Base-by-base conservation (phyloP, 2,888 invertebrate genomes). In the Philopedon plagiatum region DNA sequence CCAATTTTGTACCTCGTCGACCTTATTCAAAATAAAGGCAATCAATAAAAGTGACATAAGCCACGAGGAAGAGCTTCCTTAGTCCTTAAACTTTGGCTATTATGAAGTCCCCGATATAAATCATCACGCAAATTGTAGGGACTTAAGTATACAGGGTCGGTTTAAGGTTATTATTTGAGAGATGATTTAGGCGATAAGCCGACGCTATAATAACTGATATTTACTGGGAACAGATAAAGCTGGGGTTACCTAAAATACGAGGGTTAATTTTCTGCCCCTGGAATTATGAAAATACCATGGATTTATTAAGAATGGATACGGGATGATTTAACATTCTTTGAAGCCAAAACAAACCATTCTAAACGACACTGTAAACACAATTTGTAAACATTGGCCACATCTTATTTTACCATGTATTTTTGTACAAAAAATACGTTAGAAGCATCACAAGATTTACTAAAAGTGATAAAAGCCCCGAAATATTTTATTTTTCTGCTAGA, bases 21-120 rank as follows among this genome's bases (percentile, higher is more conserved):
- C 13, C 26, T 21, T 29, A 29, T 34, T 37, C 34, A 23, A 64
- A 64, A 64, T 37, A 41, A 44, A 54, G 51, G 54, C 29, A 54
- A 64, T 64, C 64, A 64, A 64, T 64, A 64, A 64, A 64, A 64
- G 64, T 64, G 64, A 64, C 64, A 64, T 51, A 64, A 54, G 64
- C 54, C 54, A 29, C 34, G 64, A 39, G 64, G 21, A 64, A 54
- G 49, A 37, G 54, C 64, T 64, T 64, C 54, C 54, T 64, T 37
- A 51, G 23, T 51, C 54, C 54, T 49, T 64, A 34, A 64, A 64
- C 51, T 64, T 64, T 37, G 13, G 23, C 64, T 39, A 54, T 64
- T 64, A 64, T 54, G 37, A 23, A 64, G 64, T 64, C 54, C 37
- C 54, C 29, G 21, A 51, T 54, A 64, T 64, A 64, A 64, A 64